phyloP scores from a whole-genome alignment of 2,888 invertebrate species.

The Heliconius hortense region DNA sequence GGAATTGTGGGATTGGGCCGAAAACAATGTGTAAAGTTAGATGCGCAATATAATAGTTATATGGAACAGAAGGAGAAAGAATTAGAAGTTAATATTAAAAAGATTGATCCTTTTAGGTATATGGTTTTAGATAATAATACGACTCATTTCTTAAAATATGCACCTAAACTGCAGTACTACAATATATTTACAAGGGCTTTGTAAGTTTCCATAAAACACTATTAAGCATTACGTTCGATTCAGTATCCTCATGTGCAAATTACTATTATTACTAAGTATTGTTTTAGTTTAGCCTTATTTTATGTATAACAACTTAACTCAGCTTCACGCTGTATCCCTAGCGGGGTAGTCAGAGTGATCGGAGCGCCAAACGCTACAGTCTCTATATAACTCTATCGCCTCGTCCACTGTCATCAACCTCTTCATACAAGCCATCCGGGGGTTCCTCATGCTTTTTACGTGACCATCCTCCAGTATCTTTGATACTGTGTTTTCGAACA shows the following conservation, averaged over 20 bases:
- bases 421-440: no score
- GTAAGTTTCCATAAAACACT: not conserved
- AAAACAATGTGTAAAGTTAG: slow-evolving; percentile 48
- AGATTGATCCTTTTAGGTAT: slow-evolving; percentile 68
- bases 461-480: no score
- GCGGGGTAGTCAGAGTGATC: no score
- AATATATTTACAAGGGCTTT: not conserved
- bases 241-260: not conserved
- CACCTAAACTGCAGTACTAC: not conserved
- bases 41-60: slow-evolving; percentile 59
- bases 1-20: slow-evolving; percentile 58
- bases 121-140: not conserved
- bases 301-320: not conserved
- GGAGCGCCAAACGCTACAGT: no score
- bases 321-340: no score
- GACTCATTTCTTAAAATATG: not conserved
- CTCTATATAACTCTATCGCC: no score
- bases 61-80: slow-evolving; percentile 57
- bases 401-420: no score
- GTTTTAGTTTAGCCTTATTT: not conserved
- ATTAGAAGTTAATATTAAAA: slow-evolving; percentile 54
- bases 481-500: no score
- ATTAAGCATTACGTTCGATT: not conserved
- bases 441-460: no score
- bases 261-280: not conserved